These are phyloP conservation scores for Oreocharis arfaki DNA, from an alignment of 2,113 vertebrate species.

Conservation along the genomic window DNA sequence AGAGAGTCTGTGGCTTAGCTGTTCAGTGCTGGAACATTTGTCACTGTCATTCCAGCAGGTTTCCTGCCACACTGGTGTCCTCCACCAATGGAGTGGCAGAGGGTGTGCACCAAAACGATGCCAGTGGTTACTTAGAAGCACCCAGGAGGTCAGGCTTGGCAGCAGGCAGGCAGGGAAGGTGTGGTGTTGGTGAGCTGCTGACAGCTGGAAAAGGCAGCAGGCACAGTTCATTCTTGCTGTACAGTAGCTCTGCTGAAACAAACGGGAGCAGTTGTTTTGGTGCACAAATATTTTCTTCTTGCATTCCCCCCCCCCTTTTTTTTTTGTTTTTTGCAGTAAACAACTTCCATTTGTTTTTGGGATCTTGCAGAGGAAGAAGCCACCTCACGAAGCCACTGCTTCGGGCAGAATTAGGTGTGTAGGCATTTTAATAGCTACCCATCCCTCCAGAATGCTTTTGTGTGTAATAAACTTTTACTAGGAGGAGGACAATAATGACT, in stretches of 20 bases:
- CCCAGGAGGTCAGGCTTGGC: not conserved
- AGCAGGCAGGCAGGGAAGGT: not conserved
- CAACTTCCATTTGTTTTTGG: not conserved
- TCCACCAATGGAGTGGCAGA: not conserved
- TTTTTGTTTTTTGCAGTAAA: not conserved
- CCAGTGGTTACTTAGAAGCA: not conserved
- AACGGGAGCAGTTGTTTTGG: not conserved
- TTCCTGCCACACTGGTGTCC: not conserved
- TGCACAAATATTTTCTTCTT: not conserved
- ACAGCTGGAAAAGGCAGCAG: not conserved
- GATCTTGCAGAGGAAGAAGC: not conserved
- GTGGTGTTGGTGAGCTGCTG: not conserved
- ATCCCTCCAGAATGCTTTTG: not conserved
- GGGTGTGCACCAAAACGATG: not conserved
- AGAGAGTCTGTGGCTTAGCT: constrained; percentile 43
- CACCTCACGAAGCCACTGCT: not conserved
- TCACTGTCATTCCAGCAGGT: constrained; percentile 7
- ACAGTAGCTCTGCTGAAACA: not conserved
- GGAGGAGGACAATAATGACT: not conserved
- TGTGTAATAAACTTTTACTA: constrained; percentile 13
- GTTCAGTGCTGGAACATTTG: constrained; percentile 7
- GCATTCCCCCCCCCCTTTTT: not conserved
- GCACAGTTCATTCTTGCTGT: not conserved
- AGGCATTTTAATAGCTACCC: not conserved
- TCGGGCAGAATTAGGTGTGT: not conserved